Conservation (phyloP, 2,113 vertebrate species). For the Dasyprocta punctata region DNA sequence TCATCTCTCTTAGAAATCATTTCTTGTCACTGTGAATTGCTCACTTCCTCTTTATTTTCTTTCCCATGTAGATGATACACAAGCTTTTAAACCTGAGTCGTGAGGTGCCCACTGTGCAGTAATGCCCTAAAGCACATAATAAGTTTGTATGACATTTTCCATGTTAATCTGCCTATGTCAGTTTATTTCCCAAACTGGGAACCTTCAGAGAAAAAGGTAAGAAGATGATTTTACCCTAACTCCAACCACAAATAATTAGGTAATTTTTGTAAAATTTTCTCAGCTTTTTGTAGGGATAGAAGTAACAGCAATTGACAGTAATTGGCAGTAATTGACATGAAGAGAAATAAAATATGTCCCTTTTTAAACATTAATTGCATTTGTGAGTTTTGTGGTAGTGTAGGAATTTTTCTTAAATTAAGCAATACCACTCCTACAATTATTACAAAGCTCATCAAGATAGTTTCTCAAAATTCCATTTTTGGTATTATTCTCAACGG, state of each 20-base stretch:
- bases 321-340: not conserved
- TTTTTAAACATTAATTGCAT: not conserved
- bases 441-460: not conserved
- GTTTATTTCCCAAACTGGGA: not conserved
- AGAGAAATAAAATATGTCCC: not conserved
- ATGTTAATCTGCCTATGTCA: not conserved
- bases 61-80: not conserved
- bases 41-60: not conserved
- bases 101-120: not conserved
- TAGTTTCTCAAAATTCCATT: not conserved
- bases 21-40: not conserved
- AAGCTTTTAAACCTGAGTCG: not conserved
- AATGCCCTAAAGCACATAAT: too few relatives aligned
- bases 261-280: not conserved
- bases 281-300: not conserved
- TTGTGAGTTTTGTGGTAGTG: not conserved
- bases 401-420: not conserved
- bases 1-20: not conserved
- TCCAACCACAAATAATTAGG: not conserved
- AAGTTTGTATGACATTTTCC: not conserved
- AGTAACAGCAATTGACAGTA: not conserved
- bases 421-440: not conserved
- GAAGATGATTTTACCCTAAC: not conserved
- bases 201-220: not conserved
- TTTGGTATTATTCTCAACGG: not conserved